phyloP scores from a whole-genome alignment of 2,888 invertebrate species.

The Sesia apiformis region DNA sequence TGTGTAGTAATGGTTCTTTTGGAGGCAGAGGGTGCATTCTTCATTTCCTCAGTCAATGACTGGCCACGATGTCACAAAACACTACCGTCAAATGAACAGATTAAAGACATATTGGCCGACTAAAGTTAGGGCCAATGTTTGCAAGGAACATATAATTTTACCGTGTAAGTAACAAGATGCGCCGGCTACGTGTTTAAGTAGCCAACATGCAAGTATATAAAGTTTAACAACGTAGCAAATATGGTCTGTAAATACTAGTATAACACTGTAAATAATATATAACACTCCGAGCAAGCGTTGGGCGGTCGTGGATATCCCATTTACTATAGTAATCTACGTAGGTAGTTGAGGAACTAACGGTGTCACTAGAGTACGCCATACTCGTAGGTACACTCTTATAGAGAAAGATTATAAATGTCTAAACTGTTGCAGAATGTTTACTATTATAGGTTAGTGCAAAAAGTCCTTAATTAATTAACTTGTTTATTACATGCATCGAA shows the following conservation, averaged over 20 bases:
- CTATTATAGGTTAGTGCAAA: too few species aligned
- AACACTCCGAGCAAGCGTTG: slow-evolving; percentile 1
- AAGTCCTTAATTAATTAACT: too few species aligned
- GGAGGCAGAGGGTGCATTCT: too few species aligned
- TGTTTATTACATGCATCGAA: too few species aligned
- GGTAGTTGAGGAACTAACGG: neutral
- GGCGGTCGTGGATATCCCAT: neutral
- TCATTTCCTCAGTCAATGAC: too few species aligned
- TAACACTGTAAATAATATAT: neutral
- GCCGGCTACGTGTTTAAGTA: neutral
- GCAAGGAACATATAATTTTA: too few species aligned
- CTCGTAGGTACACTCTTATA: neutral
- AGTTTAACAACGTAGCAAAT: neutral
- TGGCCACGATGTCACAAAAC: too few species aligned
- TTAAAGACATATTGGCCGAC: too few species aligned
- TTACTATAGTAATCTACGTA: neutral
- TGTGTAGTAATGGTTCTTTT: too few species aligned
- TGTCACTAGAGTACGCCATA: neutral
- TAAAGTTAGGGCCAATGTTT: too few species aligned
- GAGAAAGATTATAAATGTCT: neutral
- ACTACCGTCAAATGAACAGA: too few species aligned
- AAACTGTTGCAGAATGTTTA: too few species aligned
- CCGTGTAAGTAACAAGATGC: neutral
- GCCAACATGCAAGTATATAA: neutral
- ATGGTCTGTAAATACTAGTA: neutral